Evolutionary conservation across 1,140 invertebrate species (phyloP), one percentile per base, ranked within the genome.

Genomic region (Coptotermes formosanus): DNA sequence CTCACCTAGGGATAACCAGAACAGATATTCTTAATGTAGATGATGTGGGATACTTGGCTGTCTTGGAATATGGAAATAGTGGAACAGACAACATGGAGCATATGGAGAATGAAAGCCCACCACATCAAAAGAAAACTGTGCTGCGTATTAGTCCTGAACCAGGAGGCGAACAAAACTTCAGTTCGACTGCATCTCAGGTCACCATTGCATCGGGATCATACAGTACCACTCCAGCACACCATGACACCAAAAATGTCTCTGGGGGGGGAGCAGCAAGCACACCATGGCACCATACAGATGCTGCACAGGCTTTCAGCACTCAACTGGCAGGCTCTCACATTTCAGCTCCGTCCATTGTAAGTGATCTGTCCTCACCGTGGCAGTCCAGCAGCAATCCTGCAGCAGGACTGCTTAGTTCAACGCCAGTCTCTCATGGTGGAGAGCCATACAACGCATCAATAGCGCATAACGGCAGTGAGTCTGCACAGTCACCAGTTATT

Each of bases 401-500:
- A 6, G 25, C n/a, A 30, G 64, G 64, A 75, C 25, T 75, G 25
- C 0, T 75, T 7, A 75, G 64, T 7, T 75, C 64, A 30, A 75
- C 64, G 30, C 64, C 64, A 75, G n/a, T 75, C n/a, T 75, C 64
- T 30, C 64, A 75, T 75, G 14, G 64, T 75, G 64, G 64, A 75
- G 64, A n/a, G 7, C 4, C 64, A n/a, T 75, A 75, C n/a, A 75
- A 7, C 9, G 30, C 9, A 16, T 12, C 64, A 75, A 25, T 7
- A 64, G 25, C 59, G 16, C n/a, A 75, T 30, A 75, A n/a, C 3
- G 11, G 64, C 19, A 8, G 25, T 25, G 83, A 84, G 6, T 45
- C 83, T 48, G 14, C 87, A 30, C 87, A 87, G 59, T 87, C 87
- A 23, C 85, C 87, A 25, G 32, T 87, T 30, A 59, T 87, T 32